phyloP scores from a whole-genome alignment of 1,140 invertebrate genomes.

The Solen grandis region DNA sequence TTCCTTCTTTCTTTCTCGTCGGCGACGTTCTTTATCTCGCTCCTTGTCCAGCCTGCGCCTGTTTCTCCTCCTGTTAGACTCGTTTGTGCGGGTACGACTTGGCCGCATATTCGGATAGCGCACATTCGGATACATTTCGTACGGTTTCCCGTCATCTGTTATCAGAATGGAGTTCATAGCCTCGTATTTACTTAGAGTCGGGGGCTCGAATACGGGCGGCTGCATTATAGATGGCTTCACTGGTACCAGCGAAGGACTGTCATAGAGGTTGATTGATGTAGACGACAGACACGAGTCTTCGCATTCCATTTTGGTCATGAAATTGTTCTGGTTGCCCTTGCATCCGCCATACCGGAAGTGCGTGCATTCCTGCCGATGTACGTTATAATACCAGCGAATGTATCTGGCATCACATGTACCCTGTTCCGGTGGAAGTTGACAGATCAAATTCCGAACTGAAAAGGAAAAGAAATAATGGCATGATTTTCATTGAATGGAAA shows the following conservation, averaged over 20 bases:
- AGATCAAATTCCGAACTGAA: constrained; percentile 60
- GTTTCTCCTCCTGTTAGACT: constrained; percentile 9
- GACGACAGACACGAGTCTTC: constrained; percentile 50
- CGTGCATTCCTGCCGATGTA: constrained; percentile 81
- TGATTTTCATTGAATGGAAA: no score
- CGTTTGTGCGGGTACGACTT: constrained; percentile 8
- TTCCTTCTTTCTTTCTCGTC: constrained; percentile 18
- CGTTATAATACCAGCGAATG: constrained; percentile 84
- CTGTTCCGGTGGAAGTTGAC: constrained; percentile 76
- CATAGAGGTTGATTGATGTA: constrained; percentile 23
- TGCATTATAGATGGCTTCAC: constrained; percentile 26
- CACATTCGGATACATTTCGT: constrained; percentile 1
- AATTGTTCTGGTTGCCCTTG: constrained; percentile 87
- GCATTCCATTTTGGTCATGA: constrained; percentile 76
- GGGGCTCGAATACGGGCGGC: constrained; percentile 33
- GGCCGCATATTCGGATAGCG: constrained; percentile 16
- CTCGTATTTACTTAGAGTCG: constrained; percentile 6
- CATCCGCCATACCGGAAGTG: constrained; percentile 86
- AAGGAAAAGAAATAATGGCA: constrained; percentile 24
- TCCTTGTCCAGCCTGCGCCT: constrained; percentile 41
- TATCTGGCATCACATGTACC: constrained; percentile 84
- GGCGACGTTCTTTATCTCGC: constrained; percentile 42
- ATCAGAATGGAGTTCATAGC: constrained; percentile 24
- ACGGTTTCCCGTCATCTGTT: constrained; percentile 6
- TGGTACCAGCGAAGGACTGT: constrained; percentile 21